phyloP scores from a whole-genome alignment of 2,113 vertebrate species.

The Callocephalon fimbriatum region DNA sequence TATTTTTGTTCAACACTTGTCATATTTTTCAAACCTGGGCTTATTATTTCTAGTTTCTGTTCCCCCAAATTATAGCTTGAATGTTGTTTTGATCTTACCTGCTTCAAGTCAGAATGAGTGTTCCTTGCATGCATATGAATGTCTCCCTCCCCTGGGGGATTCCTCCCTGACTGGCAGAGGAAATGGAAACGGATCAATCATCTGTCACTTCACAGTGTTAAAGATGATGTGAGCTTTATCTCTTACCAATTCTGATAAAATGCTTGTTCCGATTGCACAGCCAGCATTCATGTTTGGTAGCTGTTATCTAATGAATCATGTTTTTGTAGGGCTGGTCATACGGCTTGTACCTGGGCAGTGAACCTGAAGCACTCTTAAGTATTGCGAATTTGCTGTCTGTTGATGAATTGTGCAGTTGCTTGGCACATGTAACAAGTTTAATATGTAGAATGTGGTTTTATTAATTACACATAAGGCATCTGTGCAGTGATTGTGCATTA shows the following conservation, averaged over 20 bases:
- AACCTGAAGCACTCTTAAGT: neutral
- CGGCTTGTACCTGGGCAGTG: neutral
- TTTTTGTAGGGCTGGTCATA: neutral
- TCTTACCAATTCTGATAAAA: neutral
- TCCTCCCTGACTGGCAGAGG: neutral
- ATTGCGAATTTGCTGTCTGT: neutral
- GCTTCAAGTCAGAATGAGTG: neutral
- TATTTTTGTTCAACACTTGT: neutral
- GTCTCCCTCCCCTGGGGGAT: neutral
- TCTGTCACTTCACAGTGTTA: neutral
- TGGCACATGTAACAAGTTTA: neutral
- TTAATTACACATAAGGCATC: neutral
- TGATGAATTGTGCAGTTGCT: neutral
- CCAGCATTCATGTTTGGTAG: neutral
- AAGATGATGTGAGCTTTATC: neutral
- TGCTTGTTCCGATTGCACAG: neutral
- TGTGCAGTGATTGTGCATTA: neutral
- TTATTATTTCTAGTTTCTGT: neutral
- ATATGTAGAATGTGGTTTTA: neutral
- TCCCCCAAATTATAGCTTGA: neutral
- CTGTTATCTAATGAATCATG: rapidly evolving
- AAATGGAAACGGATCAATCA: neutral
- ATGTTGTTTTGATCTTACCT: neutral
- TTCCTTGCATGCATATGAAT: neutral
- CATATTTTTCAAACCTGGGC: neutral